Conservation (phyloP, 1,140 invertebrate genomes). For the Drosophila lowei region DNA sequence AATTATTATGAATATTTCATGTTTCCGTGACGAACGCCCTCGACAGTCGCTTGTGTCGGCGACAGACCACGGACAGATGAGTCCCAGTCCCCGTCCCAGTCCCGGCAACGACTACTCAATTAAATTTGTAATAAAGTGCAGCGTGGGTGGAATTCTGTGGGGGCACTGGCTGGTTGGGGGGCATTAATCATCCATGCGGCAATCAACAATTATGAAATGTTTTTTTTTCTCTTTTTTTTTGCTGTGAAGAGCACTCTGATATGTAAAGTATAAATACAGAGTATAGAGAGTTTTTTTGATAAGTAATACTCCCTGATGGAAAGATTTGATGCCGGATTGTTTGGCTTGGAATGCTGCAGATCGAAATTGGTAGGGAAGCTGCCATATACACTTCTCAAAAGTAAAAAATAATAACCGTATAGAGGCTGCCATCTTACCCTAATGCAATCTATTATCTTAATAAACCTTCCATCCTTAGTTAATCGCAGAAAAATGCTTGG, state of each 20-base stretch:
- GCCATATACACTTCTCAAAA: too few species aligned
- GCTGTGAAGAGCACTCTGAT: neutral
- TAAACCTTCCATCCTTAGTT: too few species aligned
- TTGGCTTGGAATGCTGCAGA: too few species aligned
- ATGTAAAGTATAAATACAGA: neutral
- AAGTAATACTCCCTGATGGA: neutral
- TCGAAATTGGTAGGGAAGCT: too few species aligned
- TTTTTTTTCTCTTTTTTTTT: conserved; percentile 7
- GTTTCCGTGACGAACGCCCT: conserved; percentile 40
- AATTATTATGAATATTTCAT: conserved; percentile 77
- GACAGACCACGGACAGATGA: conserved; percentile 53
- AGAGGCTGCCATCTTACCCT: too few species aligned
- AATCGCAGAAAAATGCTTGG: too few species aligned
- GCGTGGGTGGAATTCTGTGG: conserved; percentile 1
- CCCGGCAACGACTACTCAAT: conserved; percentile 69
- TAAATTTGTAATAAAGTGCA: conserved; percentile 67
- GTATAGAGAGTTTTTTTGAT: neutral
- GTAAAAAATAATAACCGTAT: too few species aligned
- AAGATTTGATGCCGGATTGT: too few species aligned
- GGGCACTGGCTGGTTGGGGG: conserved; percentile 6
- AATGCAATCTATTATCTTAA: too few species aligned
- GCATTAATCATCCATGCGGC: conserved; percentile 42
- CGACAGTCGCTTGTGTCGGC: conserved; percentile 32
- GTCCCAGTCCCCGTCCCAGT: conserved; percentile 5
- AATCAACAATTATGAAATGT: conserved; percentile 40